phyloP scores from a whole-genome alignment of 2,888 invertebrate species.

The Eupithecia vulgata region DNA sequence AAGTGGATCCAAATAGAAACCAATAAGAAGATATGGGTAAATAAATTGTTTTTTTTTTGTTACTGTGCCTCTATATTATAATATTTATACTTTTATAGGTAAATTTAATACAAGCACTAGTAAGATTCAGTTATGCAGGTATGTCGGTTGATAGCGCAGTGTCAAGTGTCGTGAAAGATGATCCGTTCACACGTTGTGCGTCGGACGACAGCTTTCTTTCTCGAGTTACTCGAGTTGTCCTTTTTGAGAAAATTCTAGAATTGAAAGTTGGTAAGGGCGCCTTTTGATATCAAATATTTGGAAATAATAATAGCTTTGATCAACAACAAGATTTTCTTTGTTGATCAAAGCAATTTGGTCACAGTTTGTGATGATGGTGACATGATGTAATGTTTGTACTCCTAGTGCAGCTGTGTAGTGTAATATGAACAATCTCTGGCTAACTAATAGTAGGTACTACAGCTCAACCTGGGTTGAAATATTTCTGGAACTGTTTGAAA shows the following conservation, averaged over 20 bases:
- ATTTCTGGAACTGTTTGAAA: not conserved
- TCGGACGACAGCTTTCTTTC: slow-evolving; percentile 21
- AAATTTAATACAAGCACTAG: not conserved
- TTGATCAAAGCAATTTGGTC: too few relatives aligned
- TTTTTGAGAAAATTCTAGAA: slow-evolving; percentile 5
- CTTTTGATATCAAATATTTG: not conserved
- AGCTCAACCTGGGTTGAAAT: not conserved
- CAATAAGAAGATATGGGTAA: not conserved
- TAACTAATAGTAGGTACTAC: not conserved
- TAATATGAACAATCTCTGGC: not conserved
- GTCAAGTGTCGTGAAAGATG: slow-evolving; percentile 27
- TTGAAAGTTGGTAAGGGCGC: not conserved
- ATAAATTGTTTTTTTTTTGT: not conserved
- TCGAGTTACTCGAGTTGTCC: slow-evolving; percentile 13
- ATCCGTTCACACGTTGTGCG: slow-evolving; percentile 29
- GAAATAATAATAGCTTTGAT: not conserved
- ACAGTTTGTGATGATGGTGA: not conserved
- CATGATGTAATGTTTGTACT: not conserved
- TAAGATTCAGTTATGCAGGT: not conserved
- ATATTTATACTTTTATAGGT: not conserved
- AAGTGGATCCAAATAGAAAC: not conserved
- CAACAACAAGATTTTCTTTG: too few relatives aligned
- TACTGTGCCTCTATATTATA: not conserved
- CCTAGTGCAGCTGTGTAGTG: too few relatives aligned
- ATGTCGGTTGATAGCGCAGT: slow-evolving; percentile 7